Base-by-base conservation (phyloP, 2,888 invertebrate species). In the Leptogaster cylindrica region DNA sequence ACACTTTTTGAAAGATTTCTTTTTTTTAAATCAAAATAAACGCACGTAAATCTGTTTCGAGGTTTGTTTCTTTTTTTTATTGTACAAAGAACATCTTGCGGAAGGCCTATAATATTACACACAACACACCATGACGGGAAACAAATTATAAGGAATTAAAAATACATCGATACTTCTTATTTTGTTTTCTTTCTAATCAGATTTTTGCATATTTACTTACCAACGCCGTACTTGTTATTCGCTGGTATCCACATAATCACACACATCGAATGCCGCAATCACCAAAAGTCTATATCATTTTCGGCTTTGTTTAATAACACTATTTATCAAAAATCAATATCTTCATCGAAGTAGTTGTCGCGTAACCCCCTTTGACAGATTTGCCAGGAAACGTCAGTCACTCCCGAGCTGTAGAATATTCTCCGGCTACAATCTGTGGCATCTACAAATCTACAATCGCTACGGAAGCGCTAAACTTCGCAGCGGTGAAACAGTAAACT, bases 221-320 rank as follows among this genome's bases (percentile, higher is more conserved):
- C 81, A 73, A 81, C 81, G 73, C 80, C 81, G 75, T 79, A 81
- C 77, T 81, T 81, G 73, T 79, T 79, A 72, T 79, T 80, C 63
- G 80, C 78, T 71, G 80, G 76, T 78, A 80, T 80, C 81, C 81
- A 81, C 81, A 81, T 80, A 74, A 75, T 67, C 8, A 20, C 36
- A 5, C 10, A 14, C 18, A 2, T 31, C 18, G 6, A n/a, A 4
- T 8, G 25, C 8, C 46, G 6, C n/a, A 20, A 18, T 10, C 10
- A 55, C 6, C 10, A 14, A 18, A 16, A 3, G 23, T 12, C 39
- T 55, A 55, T 23, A 36, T 20, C 55, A 55, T 55, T 55, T 33
- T 55, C 55, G 36, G 25, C 20, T 20, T 55, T 55, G 55, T 55
- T 55, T 55, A 55, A 39, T 39, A 55, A 55, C 55, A 36, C 55